Base-by-base conservation (phyloP, 2,113 vertebrate species). In the Hypocryptadius cinnamomeus region DNA sequence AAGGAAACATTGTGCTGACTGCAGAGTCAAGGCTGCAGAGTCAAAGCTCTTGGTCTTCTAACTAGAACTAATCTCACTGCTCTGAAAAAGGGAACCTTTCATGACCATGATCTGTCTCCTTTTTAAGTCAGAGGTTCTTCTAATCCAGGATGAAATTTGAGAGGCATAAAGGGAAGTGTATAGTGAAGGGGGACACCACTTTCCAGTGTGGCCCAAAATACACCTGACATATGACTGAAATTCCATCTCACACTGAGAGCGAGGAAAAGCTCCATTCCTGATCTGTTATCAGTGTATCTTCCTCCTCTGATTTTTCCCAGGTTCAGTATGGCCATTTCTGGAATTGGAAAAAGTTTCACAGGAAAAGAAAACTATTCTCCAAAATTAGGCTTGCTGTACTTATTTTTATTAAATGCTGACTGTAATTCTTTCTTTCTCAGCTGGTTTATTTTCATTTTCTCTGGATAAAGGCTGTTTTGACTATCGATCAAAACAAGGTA, bases 391-490 rank as follows among this genome's bases (percentile, higher is more conserved):
- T 83, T 73, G 15, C 44, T 78, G n/a, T 59, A 60, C 44, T 91
- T 91, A 77, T 83, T 94, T 94, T 89, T 77, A 86, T 81, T 65
- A 77, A 69, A 42, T 25, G 31, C 30, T 57, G 42, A 90, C 25
- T 78, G 18, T 31, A 71, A 86, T 86, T 80, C 79, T 65, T 92
- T 87, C 81, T 94, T 74, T 72, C 37, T 88, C 37, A 48, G 76
- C 23, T 87, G 47, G 77, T 88, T 95, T 93, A 80, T 95, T 94
- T 96, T 95, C 88, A 59, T 87, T 94, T 95, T 89, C 74, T 33
- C 89, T 76, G 76, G 18, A 80, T 68, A 94, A 92, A 80, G 53
- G 45, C 57, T 91, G 83, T 95, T 96, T 95, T 93, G 94, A 94
- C 92, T 80, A 25, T 83, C 74, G 92, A 84, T 82, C 72, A 93